Evolutionary conservation across 2,113 vertebrate species (phyloP).

Genomic region (Cricetomys ansorgei): DNA sequence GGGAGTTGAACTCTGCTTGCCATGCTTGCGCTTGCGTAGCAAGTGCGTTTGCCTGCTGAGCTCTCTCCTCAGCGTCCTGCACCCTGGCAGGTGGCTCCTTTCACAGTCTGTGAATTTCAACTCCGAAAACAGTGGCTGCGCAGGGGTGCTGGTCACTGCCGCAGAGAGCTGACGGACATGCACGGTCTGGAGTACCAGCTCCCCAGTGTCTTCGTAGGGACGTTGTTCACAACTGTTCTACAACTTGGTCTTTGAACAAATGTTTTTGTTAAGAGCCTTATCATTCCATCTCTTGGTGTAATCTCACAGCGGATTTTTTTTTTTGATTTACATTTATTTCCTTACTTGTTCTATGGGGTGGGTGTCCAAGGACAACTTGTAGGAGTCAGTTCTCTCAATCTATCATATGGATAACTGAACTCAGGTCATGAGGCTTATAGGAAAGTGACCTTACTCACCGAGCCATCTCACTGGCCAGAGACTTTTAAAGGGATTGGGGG

Average conservation of each 20-base stretch:
- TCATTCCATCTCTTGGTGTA: constrained; percentile 60
- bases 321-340: not conserved
- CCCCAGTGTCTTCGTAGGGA: not conserved
- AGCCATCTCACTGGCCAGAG: not conserved
- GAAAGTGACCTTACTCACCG: not conserved
- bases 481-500: not conserved
- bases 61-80: not conserved
- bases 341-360: not conserved
- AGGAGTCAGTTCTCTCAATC: not conserved
- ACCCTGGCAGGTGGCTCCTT: not conserved
- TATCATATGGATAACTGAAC: not conserved
- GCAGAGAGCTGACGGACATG: not conserved
- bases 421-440: not conserved
- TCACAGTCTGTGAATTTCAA: not conserved
- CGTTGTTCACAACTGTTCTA: constrained; percentile 50
- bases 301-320: constrained; percentile 44
- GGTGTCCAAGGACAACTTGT: not conserved
- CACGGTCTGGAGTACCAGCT: not conserved
- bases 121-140: not conserved
- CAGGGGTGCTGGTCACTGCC: not conserved
- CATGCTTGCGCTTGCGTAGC: no score
- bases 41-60: no score
- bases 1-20: no score
- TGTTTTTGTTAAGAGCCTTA: constrained; percentile 63
- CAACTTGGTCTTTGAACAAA: constrained; percentile 54